Evolutionary conservation across 2,888 invertebrate species (phyloP).

Genomic region (Pristionchus mayeri): DNA sequence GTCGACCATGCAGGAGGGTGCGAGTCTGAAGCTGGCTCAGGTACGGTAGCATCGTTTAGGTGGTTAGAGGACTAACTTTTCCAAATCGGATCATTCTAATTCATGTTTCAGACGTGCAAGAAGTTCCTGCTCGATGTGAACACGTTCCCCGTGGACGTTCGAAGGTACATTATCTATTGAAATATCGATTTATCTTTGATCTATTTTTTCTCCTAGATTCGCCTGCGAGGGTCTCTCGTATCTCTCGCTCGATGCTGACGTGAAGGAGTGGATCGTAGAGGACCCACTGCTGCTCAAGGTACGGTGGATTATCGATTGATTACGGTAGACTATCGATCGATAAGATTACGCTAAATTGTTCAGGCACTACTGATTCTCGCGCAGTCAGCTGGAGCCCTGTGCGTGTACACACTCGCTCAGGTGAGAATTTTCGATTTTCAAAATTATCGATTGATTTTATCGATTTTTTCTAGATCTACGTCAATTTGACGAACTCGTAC

Average conservation of each 20-base stretch:
- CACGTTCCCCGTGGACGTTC: constrained; percentile 71
- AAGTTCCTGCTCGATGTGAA: constrained; percentile 79
- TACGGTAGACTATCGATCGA: not conserved
- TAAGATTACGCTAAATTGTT: not conserved
- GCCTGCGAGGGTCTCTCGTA: constrained; percentile 84
- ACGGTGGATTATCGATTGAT: not conserved
- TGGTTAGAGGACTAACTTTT: not conserved
- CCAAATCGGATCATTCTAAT: not conserved
- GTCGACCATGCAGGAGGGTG: constrained; percentile 94
- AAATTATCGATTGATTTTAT: too few relatives aligned
- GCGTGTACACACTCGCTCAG: constrained; percentile 54
- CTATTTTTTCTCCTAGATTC: constrained; percentile 58
- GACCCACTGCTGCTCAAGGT: constrained; percentile 85
- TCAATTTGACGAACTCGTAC: constrained; percentile 96
- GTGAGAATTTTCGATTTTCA: not conserved
- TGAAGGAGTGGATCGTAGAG: constrained; percentile 94
- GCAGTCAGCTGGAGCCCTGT: constrained; percentile 64
- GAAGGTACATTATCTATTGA: constrained; percentile 53
- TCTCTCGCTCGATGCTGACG: constrained; percentile 95
- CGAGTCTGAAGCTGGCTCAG: constrained; percentile 91
- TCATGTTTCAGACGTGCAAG: constrained; percentile 83
- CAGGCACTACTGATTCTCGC: constrained; percentile 63
- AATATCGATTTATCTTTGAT: not conserved
- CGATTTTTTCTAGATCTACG: constrained; percentile 84
- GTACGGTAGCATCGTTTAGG: not conserved